These are phyloP conservation scores for Mormyrus hasselquistii DNA, from an alignment of 2,797 vertebrate genomes.

Conservation along the genomic window DNA sequence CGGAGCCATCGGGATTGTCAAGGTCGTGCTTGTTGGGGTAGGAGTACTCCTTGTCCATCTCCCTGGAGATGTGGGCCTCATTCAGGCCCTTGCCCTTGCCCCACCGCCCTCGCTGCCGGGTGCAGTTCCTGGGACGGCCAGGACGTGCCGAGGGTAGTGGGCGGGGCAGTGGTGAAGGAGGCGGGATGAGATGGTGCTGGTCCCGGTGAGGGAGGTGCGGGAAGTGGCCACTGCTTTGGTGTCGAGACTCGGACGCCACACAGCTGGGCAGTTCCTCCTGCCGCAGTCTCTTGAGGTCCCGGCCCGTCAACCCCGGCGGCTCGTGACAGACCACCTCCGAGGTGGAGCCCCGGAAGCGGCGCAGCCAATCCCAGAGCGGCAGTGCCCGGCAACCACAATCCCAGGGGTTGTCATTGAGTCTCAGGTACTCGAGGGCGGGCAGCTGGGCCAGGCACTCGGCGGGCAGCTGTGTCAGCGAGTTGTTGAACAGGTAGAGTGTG, in stretches of 20 bases:
- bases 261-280: constrained; percentile 85
- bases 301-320: constrained; percentile 67
- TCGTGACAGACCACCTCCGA: constrained; percentile 76
- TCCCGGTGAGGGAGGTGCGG: constrained; percentile 43
- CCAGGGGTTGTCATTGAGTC: constrained; percentile 96
- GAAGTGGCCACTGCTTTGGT: constrained; percentile 74
- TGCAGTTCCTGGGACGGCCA: constrained; percentile 81
- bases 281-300: constrained; percentile 81
- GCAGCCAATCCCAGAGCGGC: constrained; percentile 94
- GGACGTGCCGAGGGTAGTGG: constrained; percentile 60
- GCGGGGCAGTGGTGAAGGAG: constrained; percentile 46
- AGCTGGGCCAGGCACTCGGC: constrained; percentile 84
- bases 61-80: constrained; percentile 71
- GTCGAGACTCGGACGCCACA: constrained; percentile 78
- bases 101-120: constrained; percentile 74
- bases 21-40: constrained; percentile 77
- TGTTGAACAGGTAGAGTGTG: constrained; percentile 96
- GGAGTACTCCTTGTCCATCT: constrained; percentile 78
- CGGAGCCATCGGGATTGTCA: constrained; percentile 64
- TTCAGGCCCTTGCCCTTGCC: constrained; percentile 71
- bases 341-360: constrained; percentile 89
- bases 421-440: constrained; percentile 85
- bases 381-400: constrained; percentile 85
- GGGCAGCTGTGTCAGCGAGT: constrained; percentile 82
- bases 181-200: constrained; percentile 55